Conservation (phyloP, 1,140 invertebrate genomes). For the Sycobia sp. region DNA sequence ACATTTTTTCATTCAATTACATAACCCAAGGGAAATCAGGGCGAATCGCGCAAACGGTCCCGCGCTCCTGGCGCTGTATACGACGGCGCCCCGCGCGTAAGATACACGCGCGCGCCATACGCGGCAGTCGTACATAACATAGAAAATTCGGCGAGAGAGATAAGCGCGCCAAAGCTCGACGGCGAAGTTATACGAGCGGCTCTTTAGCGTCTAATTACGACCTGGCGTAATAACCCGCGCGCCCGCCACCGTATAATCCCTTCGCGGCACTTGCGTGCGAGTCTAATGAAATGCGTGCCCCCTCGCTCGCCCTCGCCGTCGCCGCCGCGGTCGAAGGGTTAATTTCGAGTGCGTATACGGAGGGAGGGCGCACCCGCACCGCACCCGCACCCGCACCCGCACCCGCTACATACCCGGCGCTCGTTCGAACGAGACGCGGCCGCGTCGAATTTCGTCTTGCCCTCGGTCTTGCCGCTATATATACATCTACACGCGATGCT, state of each 20-base stretch:
- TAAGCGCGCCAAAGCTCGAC: conserved; percentile 18
- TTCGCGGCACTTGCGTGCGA: conserved; percentile 36
- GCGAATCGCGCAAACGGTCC: too few species aligned
- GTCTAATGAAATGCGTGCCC: conserved; percentile 53
- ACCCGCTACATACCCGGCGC: too few species aligned
- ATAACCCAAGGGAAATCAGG: not conserved
- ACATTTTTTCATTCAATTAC: conserved; percentile 25
- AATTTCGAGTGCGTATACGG: not conserved
- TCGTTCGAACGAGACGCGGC: too few species aligned
- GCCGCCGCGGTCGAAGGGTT: conserved; percentile 43
- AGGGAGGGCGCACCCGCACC: too few species aligned
- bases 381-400: not conserved
- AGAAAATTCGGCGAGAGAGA: conserved; percentile 29
- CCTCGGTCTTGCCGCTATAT: too few species aligned
- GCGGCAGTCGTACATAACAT: not conserved
- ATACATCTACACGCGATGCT: too few species aligned
- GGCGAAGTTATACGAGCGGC: conserved; percentile 30
- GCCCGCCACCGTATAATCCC: conserved; percentile 10
- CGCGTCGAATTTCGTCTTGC: too few species aligned
- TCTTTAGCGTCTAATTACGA: conserved; percentile 37
- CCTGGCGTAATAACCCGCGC: conserved; percentile 24
- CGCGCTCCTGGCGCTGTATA: too few species aligned
- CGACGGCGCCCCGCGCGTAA: too few species aligned
- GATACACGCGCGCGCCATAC: not conserved
- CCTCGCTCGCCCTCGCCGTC: too few species aligned